Evolutionary conservation across 2,888 invertebrate species (phyloP).

Genomic region (Melinaea marsaeus): DNA sequence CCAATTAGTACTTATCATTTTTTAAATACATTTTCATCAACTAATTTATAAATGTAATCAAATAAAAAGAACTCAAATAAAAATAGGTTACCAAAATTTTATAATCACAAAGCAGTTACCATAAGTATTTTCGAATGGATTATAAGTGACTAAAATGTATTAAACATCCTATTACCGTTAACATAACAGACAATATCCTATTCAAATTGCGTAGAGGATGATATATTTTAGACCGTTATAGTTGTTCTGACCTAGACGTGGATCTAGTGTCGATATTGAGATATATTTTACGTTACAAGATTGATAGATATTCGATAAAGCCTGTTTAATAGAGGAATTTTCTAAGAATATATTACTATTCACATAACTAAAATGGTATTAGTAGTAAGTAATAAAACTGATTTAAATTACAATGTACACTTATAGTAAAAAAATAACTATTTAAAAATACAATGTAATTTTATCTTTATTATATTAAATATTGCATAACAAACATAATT

Average conservation of each 20-base stretch:
- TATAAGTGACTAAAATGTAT: slow-evolving; percentile 15
- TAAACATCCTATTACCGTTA: slow-evolving; percentile 4
- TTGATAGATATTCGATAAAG: slow-evolving; percentile 36
- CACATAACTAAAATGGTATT: too few species aligned
- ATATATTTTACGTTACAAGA: slow-evolving; percentile 40
- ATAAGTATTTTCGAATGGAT: background rate
- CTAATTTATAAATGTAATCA: too few species aligned
- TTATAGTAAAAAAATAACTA: too few species aligned
- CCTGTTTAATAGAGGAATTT: background rate
- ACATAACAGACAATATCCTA: slow-evolving; percentile 25
- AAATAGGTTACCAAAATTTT: background rate
- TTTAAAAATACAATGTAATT: too few species aligned
- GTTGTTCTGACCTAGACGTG: slow-evolving; percentile 40
- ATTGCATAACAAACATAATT: too few species aligned
- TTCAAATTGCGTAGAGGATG: slow-evolving; percentile 28
- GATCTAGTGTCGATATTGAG: slow-evolving; percentile 47
- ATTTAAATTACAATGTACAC: too few species aligned
- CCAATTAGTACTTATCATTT: background rate
- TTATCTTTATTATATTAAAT: too few species aligned
- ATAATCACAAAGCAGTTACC: background rate
- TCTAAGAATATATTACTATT: too few species aligned
- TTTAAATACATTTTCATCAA: background rate
- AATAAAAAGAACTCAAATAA: too few species aligned
- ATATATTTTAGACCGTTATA: slow-evolving; percentile 29
- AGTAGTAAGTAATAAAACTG: too few species aligned